Base-by-base conservation (phyloP, 2,797 vertebrate genomes). In the Tamandua tetradactyla region DNA sequence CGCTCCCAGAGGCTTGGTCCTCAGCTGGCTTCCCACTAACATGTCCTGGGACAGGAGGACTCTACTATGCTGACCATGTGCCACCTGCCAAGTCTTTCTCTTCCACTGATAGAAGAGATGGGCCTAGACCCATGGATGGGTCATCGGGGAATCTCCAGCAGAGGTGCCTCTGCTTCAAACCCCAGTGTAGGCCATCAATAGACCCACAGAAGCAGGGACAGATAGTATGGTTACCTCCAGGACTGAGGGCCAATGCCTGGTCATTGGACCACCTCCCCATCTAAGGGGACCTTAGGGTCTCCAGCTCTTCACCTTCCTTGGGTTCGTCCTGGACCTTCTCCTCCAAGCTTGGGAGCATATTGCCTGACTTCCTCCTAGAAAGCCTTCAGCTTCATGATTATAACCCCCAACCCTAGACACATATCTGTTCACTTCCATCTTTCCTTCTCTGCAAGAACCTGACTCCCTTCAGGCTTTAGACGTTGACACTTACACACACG, bases 1-100 rank as follows among this genome's bases (percentile, higher is more conserved):
- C 14, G 15, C 27, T 37, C 37, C 64, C 2, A 2, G 83, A 69
- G n/a, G 15, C 11, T 5, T 5, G 14, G 30, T 17, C 52, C 27
- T 30, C 68, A 42, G 47, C 4, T 22, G 79, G 40, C 35, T 68
- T 78, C 35, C 30, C 20, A 2, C 13, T 40, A 20, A n/a, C 0
- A 4, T 57, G 81, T 83, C 25, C 57, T 0, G 1, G 44, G 52
- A 14, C 1, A 27, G 17, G 35, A 0, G 3, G 11, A 23, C 44
- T 76, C 20, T 55, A 17, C 52, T 18, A 52, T 55, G 14, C 52
- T 15, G 52, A 18, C 52, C 30, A 32, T 0, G 4, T 22, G n/a
- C 37, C 23, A 30, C 40, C 23, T 1, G 2, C n/a, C 9, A 5
- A 7, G 1, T 69, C 74, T 61, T 59, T 68, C 27, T 75, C 35